These are phyloP conservation scores for Agapornis canus DNA, from an alignment of 2,797 vertebrate genomes.

Conservation along the genomic window DNA sequence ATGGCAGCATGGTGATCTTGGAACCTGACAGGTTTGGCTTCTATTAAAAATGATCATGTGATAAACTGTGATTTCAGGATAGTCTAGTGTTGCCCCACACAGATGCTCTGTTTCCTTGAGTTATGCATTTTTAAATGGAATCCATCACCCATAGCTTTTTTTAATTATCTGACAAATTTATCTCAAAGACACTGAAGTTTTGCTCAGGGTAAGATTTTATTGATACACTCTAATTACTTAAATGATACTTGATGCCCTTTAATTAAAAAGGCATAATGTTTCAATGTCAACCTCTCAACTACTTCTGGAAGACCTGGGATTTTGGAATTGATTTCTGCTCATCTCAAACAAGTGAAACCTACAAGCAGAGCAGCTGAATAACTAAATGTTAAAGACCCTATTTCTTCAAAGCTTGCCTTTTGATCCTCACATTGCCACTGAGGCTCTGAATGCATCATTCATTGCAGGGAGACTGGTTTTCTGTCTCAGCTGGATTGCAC, in stretches of 20 bases:
- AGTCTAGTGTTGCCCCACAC: neutral
- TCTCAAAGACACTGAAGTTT: neutral
- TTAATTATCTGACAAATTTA: neutral
- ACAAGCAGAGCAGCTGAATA: slow-evolving; percentile 9
- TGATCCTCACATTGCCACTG: neutral
- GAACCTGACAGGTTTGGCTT: neutral
- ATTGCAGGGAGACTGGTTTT: neutral
- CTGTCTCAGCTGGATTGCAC: neutral
- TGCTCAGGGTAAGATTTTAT: neutral
- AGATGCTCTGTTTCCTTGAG: neutral
- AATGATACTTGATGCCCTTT: neutral
- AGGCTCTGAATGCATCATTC: slow-evolving; percentile 21
- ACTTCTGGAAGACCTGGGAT: neutral
- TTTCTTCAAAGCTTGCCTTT: slow-evolving; percentile 42
- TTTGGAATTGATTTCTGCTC: slow-evolving; percentile 41
- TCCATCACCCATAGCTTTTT: neutral
- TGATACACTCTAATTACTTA: slow-evolving; percentile 27
- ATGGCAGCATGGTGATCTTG: neutral
- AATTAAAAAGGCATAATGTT: slow-evolving; percentile 40
- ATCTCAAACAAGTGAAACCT: slow-evolving; percentile 23
- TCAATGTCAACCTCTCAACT: neutral
- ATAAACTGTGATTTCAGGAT: neutral
- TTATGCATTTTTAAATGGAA: neutral
- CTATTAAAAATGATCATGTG: neutral
- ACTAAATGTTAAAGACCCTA: neutral